Evolutionary conservation across 2,113 vertebrate genomes (phyloP).

Genomic region (Engraulis encrasicolus): DNA sequence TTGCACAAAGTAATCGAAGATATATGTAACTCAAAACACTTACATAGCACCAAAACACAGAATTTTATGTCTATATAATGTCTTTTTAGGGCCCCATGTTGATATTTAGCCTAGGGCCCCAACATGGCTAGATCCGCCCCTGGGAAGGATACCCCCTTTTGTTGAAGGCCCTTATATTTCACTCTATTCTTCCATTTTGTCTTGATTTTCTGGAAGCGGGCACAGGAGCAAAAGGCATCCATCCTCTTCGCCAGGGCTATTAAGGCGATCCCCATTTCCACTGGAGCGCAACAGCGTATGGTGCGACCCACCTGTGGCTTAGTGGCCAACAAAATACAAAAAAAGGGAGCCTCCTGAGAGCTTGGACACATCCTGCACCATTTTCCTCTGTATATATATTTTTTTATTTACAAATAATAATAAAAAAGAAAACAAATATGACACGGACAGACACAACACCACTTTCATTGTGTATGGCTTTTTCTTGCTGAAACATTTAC

Average conservation of each 20-base stretch:
- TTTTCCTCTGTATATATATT: background rate
- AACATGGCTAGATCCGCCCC: no score
- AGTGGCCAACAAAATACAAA: constrained; percentile 10
- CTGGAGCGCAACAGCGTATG: constrained; percentile 1
- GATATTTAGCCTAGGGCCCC: no score
- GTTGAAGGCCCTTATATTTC: constrained; percentile 17
- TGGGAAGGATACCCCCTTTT: constrained; percentile 6
- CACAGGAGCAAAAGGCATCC: background rate
- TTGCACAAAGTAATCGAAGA: no score
- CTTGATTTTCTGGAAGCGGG: constrained; percentile 26
- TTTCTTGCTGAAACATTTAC: background rate
- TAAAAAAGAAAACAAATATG: background rate
- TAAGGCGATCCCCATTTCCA: background rate
- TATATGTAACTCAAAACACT: no score
- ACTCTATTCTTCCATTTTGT: constrained; percentile 32
- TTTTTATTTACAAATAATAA: background rate
- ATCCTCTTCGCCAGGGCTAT: background rate
- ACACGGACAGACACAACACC: background rate
- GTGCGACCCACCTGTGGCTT: background rate
- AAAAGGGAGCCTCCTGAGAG: constrained; percentile 21
- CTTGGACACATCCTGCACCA: background rate
- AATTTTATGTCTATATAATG: no score
- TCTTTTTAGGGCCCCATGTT: no score
- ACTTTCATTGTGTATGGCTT: background rate
- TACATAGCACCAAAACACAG: no score